Conservation (phyloP, 2,797 vertebrate species). For the Labroides dimidiatus region DNA sequence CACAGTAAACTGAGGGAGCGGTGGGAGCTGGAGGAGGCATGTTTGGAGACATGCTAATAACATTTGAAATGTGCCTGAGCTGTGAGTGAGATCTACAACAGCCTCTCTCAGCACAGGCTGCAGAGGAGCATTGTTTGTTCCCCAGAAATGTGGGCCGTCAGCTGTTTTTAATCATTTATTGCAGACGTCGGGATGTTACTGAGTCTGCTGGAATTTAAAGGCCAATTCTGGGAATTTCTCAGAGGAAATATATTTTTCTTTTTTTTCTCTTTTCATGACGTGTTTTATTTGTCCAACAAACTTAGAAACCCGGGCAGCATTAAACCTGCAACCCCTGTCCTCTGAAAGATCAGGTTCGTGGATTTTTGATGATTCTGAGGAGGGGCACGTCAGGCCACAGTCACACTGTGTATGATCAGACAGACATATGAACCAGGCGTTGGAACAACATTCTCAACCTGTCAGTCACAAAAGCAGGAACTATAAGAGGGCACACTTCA, state of each 20-base stretch:
- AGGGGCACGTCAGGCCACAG: too few relatives aligned
- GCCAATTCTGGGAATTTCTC: neutral
- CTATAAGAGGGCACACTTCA: too few relatives aligned
- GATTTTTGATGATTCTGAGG: too few relatives aligned
- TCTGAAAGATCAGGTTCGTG: too few relatives aligned
- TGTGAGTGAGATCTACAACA: too few relatives aligned
- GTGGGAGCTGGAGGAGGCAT: neutral
- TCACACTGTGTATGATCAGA: too few relatives aligned
- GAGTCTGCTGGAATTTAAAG: neutral
- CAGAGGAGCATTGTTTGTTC: neutral
- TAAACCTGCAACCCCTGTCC: too few relatives aligned
- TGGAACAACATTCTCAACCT: too few relatives aligned
- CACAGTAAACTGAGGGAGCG: neutral
- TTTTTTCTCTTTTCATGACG: neutral
- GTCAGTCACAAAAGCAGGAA: too few relatives aligned
- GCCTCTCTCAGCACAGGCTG: neutral
- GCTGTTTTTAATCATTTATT: neutral
- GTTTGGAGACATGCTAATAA: neutral
- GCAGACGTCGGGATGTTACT: neutral
- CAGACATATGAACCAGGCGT: too few relatives aligned
- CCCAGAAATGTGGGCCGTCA: neutral
- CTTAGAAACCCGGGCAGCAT: too few relatives aligned
- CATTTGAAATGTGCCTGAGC: neutral
- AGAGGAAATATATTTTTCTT: neutral
- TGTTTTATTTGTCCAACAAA: too few relatives aligned